Conservation (phyloP, 2,113 vertebrate genomes). For the Grantiella picta region DNA sequence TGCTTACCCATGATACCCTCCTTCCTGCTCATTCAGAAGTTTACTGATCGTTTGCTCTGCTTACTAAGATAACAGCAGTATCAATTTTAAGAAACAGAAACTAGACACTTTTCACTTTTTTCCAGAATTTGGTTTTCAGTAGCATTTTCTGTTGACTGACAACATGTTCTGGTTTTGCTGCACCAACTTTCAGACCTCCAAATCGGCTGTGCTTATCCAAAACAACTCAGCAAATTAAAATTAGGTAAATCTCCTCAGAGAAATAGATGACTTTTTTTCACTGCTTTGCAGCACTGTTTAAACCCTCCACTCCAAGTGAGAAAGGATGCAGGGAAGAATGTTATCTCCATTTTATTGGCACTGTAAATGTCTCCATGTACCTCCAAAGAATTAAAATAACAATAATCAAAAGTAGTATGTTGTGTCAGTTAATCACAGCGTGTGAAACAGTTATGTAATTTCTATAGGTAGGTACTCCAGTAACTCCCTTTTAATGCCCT, state of each 20-base stretch:
- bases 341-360: background rate
- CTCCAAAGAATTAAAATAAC: background rate
- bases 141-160: slow-evolving; percentile 21
- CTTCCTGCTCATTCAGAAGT: slow-evolving; percentile 49
- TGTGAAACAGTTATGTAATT: slow-evolving; percentile 1
- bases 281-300: background rate
- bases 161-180: background rate
- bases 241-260: background rate
- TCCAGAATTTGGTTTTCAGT: slow-evolving; percentile 7
- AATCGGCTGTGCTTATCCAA: background rate
- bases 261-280: background rate
- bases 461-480: background rate
- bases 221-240: background rate
- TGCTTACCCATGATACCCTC: slow-evolving; percentile 47
- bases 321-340: background rate
- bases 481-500: slow-evolving; percentile 21
- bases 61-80: slow-evolving; percentile 57
- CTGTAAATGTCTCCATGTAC: background rate
- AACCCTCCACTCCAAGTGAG: background rate
- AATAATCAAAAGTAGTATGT: slow-evolving; percentile 7
- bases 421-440: slow-evolving; percentile 26
- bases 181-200: background rate
- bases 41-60: slow-evolving; percentile 32
- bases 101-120: slow-evolving; percentile 28
- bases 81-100: slow-evolving; percentile 58